Conservation (phyloP, 2,113 vertebrate species). For the Macheiramphus alcinus region DNA sequence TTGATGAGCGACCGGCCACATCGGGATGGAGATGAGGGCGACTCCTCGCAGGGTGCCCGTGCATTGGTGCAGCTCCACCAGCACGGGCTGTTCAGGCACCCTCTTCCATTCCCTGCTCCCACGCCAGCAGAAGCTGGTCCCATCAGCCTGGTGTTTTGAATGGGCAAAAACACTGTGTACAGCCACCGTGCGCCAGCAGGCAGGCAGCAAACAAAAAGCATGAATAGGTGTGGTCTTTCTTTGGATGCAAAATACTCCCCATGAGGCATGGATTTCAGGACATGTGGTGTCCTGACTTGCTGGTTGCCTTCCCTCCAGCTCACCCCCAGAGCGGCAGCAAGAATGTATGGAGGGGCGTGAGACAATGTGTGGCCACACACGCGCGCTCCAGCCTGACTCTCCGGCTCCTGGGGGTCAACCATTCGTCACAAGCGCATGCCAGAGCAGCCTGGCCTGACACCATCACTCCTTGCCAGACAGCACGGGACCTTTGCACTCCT, state of each 20-base stretch:
- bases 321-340: not conserved
- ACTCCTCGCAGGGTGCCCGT: not conserved
- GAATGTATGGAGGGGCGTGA: not conserved
- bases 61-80: not conserved
- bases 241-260: not conserved
- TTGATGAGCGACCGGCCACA: not conserved
- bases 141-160: not conserved
- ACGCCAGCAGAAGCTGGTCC: not conserved
- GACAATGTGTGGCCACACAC: not conserved
- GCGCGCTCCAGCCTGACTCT: not conserved
- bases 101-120: not conserved
- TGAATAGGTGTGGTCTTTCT: not conserved
- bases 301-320: not conserved
- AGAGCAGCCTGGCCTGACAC: not conserved
- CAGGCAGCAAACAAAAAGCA: not conserved
- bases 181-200: not conserved
- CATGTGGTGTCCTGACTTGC: not conserved
- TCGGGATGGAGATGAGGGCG: not conserved
- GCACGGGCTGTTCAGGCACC: not conserved
- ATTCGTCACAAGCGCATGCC: not conserved
- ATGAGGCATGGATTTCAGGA: not conserved
- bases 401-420: not conserved
- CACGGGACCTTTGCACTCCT: not conserved
- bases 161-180: not conserved
- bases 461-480: not conserved